phyloP scores from a whole-genome alignment of 2,113 vertebrate genomes.

The Platycercus adscitus region DNA sequence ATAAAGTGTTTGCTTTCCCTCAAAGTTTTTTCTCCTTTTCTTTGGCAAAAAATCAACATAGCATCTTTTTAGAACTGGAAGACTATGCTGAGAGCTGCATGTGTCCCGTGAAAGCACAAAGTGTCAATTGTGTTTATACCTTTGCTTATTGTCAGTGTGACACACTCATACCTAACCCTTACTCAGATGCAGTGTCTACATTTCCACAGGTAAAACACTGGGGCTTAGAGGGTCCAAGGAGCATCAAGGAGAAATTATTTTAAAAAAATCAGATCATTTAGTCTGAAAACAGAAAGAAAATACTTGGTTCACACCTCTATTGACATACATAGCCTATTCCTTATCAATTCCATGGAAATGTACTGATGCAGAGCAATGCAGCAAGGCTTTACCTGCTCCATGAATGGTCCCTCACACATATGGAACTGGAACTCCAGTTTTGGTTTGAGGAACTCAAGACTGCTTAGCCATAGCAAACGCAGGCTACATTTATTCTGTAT shows the following conservation, averaged over 20 bases:
- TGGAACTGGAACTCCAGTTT: not conserved
- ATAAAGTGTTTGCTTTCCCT: not conserved
- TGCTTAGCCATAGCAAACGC: not conserved
- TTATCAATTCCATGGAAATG: not conserved
- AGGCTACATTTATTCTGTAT: not conserved
- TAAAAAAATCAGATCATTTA: not conserved
- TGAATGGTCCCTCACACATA: not conserved
- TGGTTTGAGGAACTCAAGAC: not conserved
- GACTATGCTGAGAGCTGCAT: not conserved
- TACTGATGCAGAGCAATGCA: not conserved
- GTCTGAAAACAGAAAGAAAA: not conserved
- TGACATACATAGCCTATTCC: not conserved
- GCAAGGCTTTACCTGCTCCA: not conserved
- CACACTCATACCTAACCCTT: not conserved
- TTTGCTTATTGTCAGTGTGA: not conserved
- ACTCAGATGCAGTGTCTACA: rapidly evolving
- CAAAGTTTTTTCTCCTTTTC: not conserved
- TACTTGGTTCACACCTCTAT: not conserved
- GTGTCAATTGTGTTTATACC: not conserved
- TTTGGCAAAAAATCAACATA: not conserved
- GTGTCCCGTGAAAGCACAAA: not conserved
- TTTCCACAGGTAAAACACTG: not conserved
- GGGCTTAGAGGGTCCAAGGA: not conserved
- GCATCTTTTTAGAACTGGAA: not conserved
- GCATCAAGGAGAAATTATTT: not conserved